Evolutionary conservation across 2,888 invertebrate species (phyloP), one percentile per base, ranked within the genome.

Genomic region (Myopa tessellatipennis): DNA sequence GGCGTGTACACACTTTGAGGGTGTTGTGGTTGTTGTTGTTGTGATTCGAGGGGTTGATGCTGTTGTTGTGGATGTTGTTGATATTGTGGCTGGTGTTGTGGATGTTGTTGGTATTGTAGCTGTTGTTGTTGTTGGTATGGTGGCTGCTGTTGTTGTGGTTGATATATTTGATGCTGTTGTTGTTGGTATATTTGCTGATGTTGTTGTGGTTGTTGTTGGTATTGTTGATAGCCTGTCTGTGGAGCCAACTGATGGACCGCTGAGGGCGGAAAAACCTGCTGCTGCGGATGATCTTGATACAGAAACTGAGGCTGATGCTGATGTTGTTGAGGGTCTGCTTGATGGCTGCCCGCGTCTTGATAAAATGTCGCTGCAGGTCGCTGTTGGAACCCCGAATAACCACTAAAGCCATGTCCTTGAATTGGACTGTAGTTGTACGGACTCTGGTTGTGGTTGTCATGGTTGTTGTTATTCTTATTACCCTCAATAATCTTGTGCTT

Each of bases 1-100:
- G 60, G 36, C 55, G 73, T 16, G 26, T 26, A 26, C 26, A 26
- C 26, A 26, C 83, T 74, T 18, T 81, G 82, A 52, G 80, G 80
- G 67, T 80, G 83, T 18, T 83, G 83, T 16, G 63, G 71, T 12
- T 71, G 70, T 69, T 55, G 50, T 7, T 61, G 61, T 34, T 73
- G 55, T 10, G 16, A 6, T 5, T n/a, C 4, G 5, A 55, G 45
- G 7, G 10, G 45, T 45, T 45, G 45, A 8, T 45, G 45, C 65
- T 73, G 72, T 38, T 55, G 60, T 12, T 68, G 76, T 68, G 16
- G 50, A 26, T 61, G 65, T 50, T 50, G 74, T 74, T 78, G 36
- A 79, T 79, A 4, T 40, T 79, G 80, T 60, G 73, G 63, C 55
- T 77, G 65, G 40, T 52, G 70, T 50, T 38, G 68, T 14, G 4